Evolutionary conservation across 2,888 invertebrate genomes (phyloP).

Genomic region (Acanthococcus lagerstroemiae): DNA sequence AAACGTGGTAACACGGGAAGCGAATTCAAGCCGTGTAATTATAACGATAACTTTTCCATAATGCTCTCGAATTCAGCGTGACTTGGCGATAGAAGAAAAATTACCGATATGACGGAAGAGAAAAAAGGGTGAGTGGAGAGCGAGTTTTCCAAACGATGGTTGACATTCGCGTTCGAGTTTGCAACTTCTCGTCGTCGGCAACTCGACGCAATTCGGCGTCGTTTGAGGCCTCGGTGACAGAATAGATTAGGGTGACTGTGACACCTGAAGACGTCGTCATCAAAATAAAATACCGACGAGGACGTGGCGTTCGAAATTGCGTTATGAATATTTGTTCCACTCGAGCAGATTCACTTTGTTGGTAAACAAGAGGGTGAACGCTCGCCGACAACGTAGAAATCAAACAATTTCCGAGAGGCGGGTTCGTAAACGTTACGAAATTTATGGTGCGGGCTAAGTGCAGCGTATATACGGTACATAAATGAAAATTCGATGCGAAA

Average conservation of each 20-base stretch:
- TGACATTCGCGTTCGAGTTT: too few relatives aligned
- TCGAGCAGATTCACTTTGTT: slow-evolving; percentile 7
- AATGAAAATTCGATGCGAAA: neutral
- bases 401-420: slow-evolving; percentile 17
- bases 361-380: slow-evolving; percentile 11
- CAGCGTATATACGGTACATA: neutral
- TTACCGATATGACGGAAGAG: too few relatives aligned
- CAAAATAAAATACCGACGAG: neutral
- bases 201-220: too few relatives aligned
- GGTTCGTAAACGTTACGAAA: neutral
- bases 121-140: too few relatives aligned
- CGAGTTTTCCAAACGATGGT: too few relatives aligned
- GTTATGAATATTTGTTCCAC: slow-evolving; percentile 24
- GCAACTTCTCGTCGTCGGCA: too few relatives aligned
- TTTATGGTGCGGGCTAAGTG: neutral
- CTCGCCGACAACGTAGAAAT: slow-evolving; percentile 1
- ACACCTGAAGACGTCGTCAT: neutral
- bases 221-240: neutral
- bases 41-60: too few relatives aligned
- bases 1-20: too few relatives aligned
- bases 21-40: too few relatives aligned
- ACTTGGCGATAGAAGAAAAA: too few relatives aligned
- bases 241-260: neutral
- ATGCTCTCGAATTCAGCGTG: too few relatives aligned
- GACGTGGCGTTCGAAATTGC: neutral